Evolutionary conservation across 2,888 invertebrate species (phyloP), one percentile per base, ranked within the genome.

Genomic region (Idaea aversata): DNA sequence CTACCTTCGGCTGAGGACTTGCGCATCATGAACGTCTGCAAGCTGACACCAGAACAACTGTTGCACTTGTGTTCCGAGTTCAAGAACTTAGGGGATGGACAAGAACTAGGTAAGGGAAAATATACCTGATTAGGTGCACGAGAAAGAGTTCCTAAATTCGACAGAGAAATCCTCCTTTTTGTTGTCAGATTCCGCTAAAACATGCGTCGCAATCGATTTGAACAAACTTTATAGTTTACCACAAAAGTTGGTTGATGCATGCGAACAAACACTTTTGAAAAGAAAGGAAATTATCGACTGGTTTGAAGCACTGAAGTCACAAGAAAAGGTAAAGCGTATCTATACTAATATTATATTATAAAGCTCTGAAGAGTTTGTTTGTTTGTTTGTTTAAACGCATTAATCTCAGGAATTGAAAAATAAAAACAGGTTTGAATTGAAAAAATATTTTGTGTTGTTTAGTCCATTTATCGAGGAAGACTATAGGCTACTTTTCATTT

Each of bases 221-320:
- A 82, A 81, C 58, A 87, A 82, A 72, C 68, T 92, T 38, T 84
- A 84, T 64, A 80, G 82, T 61, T 83, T 89, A 75, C 90, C 90
- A 10, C 72, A 76, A 1, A 88, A 87, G 69, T 72, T 93, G 65
- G 76, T 90, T 5, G 74, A 78, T 0, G 86, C 85, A 7, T 92
- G 91, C 69, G 88, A 92, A 72, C 80, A 88, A 65, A 85, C 87
- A 4, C 70, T 92, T 36, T 16, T 60, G 4, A 88, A 88, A 71
- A 84, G 88, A 71, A 85, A 86, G 72, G 88, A 89, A 69, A 82
- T 93, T 10, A 88, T 91, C 35, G 80, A 88, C 63, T 90, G 88
- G 88, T 85, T 92, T 65, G 84, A 86, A 67, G 67, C 77, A 57
- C 71, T 89, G 36, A 87, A 77, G 71, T 76, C 78, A 59, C 77